Evolutionary conservation across 1,140 invertebrate genomes (phyloP), one percentile per base, ranked within the genome.

Genomic region (Contarinia nasturtii): DNA sequence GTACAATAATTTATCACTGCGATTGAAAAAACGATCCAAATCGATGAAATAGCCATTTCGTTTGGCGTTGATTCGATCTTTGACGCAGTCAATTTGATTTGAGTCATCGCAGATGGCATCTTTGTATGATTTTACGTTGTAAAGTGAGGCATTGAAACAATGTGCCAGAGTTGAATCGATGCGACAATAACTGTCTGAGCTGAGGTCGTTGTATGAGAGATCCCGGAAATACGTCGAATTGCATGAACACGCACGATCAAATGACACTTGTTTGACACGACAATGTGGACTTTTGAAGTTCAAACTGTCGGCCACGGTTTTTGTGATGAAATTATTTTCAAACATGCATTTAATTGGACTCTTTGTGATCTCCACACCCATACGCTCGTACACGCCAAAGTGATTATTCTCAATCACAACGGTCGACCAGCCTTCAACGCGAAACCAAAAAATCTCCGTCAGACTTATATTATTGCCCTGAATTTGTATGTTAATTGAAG

Each of bases 71-170:
- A 48, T 52, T 8, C 38, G 44, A 20, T 57, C 52, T 3, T 49
- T 49, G 7, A 17, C 19, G 18, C 61, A 63, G 18, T 52, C 50
- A 58, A 21, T 0, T 51, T 54, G 2, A 17, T 52, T 51, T 14
- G 46, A 49, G 2, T 19, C 42, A 33, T 53, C 54, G n/a, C 61
- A 63, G 0, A 57, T 59, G 41, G 59, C 60, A 33, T 58, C 49
- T 17, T 41, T 48, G 15, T 53, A 63, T 0, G 51, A 50, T 0
- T 52, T 48, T 4, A 52, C 20, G 50, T 61, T 52, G 7, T 59
- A 51, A 2, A 20, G 34, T 19, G 37, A 54, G 15, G 50, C 49
- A 45, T 61, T 63, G n/a, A 63, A 59, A 43, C 61, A 63, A 4
- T 12, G 21, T 0, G 7, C 21, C 42, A 59, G 38, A 0, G 48